phyloP scores from a whole-genome alignment of 2,113 vertebrate genomes.

The Oplegnathus fasciatus region DNA sequence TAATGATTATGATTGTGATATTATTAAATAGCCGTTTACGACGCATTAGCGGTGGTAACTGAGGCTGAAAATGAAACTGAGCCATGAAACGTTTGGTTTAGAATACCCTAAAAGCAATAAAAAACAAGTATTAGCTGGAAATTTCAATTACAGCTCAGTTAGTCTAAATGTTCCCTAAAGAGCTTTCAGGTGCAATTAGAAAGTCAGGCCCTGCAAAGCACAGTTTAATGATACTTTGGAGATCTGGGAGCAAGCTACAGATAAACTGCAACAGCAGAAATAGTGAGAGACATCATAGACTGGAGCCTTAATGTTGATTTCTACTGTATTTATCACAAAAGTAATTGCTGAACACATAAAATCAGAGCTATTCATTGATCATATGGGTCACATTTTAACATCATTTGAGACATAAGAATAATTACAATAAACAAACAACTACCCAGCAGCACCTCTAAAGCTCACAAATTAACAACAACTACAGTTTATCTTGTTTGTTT shows the following conservation, averaged over 20 bases:
- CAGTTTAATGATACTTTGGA: constrained; percentile 13
- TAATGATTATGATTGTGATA: neutral
- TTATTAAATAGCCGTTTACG: constrained; percentile 11
- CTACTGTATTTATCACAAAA: neutral
- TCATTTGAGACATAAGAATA: neutral
- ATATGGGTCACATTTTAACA: neutral
- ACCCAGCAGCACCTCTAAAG: neutral
- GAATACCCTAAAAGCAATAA: constrained; percentile 2
- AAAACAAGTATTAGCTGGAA: constrained; percentile 15
- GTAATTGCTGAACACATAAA: neutral
- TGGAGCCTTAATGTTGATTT: neutral
- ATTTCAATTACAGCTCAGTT: constrained; percentile 38
- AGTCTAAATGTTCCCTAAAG: constrained; percentile 36
- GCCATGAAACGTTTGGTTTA: constrained; percentile 2
- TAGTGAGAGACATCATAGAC: neutral
- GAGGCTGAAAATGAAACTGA: constrained; percentile 22
- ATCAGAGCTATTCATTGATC: neutral
- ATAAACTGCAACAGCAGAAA: neutral
- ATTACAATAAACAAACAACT: too few species aligned
- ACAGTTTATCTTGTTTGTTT: neutral
- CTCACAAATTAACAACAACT: too few species aligned
- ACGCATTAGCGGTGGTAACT: neutral
- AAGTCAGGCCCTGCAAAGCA: neutral
- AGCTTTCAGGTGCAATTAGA: constrained; percentile 28
- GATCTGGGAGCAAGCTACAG: constrained; percentile 2